Evolutionary conservation across 2,888 invertebrate genomes (phyloP).

Genomic region (Lasioglossum morio): DNA sequence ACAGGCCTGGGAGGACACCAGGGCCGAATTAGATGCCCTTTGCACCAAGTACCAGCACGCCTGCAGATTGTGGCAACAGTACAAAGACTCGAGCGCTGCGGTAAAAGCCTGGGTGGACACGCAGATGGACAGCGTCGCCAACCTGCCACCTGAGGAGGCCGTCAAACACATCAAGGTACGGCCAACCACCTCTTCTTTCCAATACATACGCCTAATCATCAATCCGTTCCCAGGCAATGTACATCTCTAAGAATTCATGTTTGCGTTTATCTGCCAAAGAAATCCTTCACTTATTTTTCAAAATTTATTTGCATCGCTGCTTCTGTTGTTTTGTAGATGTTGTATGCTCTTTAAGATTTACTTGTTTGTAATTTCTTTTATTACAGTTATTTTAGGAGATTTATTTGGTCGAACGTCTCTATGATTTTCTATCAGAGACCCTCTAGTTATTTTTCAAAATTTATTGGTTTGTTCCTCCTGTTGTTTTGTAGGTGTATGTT

Average conservation of each 20-base stretch:
- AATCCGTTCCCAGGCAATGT: neutral
- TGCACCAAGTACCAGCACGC: conserved; percentile 93
- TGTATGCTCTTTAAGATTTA: too few species aligned
- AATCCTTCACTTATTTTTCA: too few species aligned
- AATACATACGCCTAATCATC: neutral
- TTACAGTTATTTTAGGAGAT: too few species aligned
- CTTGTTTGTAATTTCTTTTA: too few species aligned
- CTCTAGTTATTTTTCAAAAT: too few species aligned
- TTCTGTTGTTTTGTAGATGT: neutral
- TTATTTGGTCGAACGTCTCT: too few species aligned
- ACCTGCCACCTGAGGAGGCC: conserved; percentile 90
- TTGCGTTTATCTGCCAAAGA: too few species aligned
- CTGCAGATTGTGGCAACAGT: conserved; percentile 92
- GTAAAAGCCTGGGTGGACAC: conserved; percentile 91
- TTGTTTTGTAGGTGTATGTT: too few species aligned
- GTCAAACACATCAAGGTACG: conserved; percentile 90
- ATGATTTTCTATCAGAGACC: too few species aligned
- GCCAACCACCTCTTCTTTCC: conserved; percentile 22
- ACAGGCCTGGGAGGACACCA: conserved; percentile 92
- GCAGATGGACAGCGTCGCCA: conserved; percentile 90
- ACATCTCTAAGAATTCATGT: too few species aligned
- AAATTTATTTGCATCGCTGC: too few species aligned
- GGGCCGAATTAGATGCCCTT: conserved; percentile 90
- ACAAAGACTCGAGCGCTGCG: conserved; percentile 91
- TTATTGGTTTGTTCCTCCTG: too few species aligned